Evolutionary conservation across 2,113 vertebrate species (phyloP).

Genomic region (Phainopepla nitens): DNA sequence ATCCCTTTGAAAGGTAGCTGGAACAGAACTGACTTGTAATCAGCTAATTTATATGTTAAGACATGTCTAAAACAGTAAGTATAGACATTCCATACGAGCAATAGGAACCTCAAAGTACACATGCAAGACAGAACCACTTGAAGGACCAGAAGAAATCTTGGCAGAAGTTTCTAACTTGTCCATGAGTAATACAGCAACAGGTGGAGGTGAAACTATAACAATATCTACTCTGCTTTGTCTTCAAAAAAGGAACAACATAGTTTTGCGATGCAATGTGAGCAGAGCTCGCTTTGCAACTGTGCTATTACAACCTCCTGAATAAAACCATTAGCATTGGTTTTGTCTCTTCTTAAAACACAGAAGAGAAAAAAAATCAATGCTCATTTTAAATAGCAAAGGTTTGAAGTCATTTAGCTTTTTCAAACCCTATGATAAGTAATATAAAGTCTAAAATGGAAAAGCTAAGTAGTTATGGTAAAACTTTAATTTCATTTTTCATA

Average conservation of each 20-base stretch:
- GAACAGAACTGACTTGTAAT: slow-evolving; percentile 8
- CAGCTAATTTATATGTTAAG: background rate
- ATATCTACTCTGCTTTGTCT: background rate
- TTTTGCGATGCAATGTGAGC: background rate
- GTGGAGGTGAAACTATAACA: background rate
- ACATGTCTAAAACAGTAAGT: background rate
- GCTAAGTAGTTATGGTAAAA: background rate
- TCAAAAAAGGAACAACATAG: background rate
- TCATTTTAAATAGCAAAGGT: background rate
- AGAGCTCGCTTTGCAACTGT: background rate
- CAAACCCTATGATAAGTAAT: background rate
- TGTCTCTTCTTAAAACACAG: background rate
- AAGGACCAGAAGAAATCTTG: background rate
- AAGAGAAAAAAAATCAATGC: background rate
- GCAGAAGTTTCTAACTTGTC: background rate
- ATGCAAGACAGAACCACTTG: background rate
- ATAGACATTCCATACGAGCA: background rate
- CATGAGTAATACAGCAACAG: background rate
- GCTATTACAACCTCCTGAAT: background rate
- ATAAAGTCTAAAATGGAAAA: background rate
- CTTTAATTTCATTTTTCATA: background rate
- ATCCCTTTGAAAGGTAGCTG: background rate
- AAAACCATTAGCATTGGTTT: background rate
- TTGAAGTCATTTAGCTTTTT: background rate
- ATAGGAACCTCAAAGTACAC: slow-evolving; percentile 5